Evolutionary conservation across 2,888 invertebrate genomes (phyloP), one percentile per base, ranked within the genome.

Genomic region (Ypsolopha scabrella): DNA sequence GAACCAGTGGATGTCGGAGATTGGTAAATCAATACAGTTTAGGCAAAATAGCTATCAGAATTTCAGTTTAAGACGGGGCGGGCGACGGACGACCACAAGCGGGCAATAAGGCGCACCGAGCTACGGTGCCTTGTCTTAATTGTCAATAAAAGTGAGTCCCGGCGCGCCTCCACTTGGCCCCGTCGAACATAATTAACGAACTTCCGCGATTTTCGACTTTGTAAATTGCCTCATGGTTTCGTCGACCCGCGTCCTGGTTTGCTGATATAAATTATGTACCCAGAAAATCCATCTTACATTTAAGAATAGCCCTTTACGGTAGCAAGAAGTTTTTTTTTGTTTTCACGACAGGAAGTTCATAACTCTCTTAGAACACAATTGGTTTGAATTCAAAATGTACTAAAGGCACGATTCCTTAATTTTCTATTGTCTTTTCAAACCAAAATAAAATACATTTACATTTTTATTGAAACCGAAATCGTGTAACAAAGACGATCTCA

Each of bases 131-230:
- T 73, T 72, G 75, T 80, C 78, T 80, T 82, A 82, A 83, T 85
- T 81, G 83, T 80, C 85, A 82, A 85, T 85, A 85, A 85, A 76
- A 71, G 76, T 76, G 75, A 75, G 80, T 75, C 80, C 75, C 77
- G 62, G 68, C 63, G 71, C 68, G 65, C 72, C 70, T 63, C 62
- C 67, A 72, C 72, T 58, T 64, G 71, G 72, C 76, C 75, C 72
- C 74, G 66, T 66, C 75, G 79, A 83, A 86, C 83, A 86, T 85
- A 85, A 85, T 86, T 86, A 85, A 86, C 82, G 79, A 82, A 85
- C 82, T 85, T 85, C 79, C 78, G 75, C 80, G 83, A 86, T 86
- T 85, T 86, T 82, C 80, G 80, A 85, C 81, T 85, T 85, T 80
- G 80, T 82, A 82, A 85, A 85, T 82, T 80, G 78, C 81, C 80